phyloP scores from a whole-genome alignment of 2,888 invertebrate species.

The Drosophila greeni region DNA sequence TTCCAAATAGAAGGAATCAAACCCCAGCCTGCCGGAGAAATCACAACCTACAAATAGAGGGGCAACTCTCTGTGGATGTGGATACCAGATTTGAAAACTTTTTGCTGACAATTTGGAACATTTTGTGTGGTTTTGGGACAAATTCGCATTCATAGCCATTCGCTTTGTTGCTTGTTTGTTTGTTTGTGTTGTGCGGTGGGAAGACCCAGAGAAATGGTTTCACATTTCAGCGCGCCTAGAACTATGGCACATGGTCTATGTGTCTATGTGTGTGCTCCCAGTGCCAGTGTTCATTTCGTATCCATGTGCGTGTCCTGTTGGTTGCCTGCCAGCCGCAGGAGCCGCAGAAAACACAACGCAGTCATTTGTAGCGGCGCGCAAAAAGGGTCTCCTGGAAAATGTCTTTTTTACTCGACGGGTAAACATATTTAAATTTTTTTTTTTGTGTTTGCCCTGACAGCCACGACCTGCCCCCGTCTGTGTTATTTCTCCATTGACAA shows the following conservation, averaged over 20 bases:
- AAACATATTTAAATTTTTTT: conserved; percentile 55
- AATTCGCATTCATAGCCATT: conserved; percentile 62
- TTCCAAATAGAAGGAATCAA: conserved; percentile 16
- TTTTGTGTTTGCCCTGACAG: conserved; percentile 30
- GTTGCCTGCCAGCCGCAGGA: conserved; percentile 36
- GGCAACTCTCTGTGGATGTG: neutral
- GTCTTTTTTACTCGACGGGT: conserved; percentile 31
- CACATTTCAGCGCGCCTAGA: conserved; percentile 69
- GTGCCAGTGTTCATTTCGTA: neutral
- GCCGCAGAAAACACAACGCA: conserved; percentile 31
- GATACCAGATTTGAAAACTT: conserved; percentile 27
- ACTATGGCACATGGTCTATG: conserved; percentile 55
- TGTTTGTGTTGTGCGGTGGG: conserved; percentile 11
- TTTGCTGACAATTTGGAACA: conserved; percentile 63
- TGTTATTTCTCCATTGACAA: conserved; percentile 33
- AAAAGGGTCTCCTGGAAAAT: conserved; percentile 30
- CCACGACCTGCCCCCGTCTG: conserved; percentile 9
- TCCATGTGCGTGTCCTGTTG: conserved; percentile 14
- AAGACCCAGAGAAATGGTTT: conserved; percentile 53
- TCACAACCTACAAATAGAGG: conserved; percentile 18
- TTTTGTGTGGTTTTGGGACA: conserved; percentile 48
- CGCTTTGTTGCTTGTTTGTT: conserved; percentile 45
- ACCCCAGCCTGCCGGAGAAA: conserved; percentile 4
- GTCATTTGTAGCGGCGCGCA: conserved; percentile 25
- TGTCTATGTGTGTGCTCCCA: neutral